phyloP scores from a whole-genome alignment of 2,797 vertebrate genomes.

The Pogoniulus pusillus region DNA sequence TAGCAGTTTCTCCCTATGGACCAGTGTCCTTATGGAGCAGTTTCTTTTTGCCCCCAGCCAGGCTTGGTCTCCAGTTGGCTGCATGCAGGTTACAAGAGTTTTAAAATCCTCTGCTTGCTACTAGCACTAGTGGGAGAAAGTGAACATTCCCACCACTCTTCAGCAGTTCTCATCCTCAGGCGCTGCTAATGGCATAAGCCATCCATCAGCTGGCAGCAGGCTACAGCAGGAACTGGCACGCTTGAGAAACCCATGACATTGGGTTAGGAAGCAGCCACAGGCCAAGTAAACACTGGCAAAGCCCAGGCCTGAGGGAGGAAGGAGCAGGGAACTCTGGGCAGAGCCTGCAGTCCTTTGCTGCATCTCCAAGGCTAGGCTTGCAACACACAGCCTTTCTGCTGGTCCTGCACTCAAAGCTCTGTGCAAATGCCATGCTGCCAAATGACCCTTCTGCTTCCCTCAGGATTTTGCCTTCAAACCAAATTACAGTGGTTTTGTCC shows the following conservation, averaged over 20 bases:
- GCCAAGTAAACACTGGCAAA: background rate
- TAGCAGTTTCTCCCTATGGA: background rate
- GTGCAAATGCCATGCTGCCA: background rate
- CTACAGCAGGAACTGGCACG: background rate
- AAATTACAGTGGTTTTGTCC: background rate
- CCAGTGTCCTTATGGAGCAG: background rate
- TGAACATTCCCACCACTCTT: constrained; percentile 49
- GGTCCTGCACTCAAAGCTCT: background rate
- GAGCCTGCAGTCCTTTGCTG: background rate
- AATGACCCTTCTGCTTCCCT: background rate
- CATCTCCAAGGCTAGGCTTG: background rate
- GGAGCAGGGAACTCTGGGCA: background rate
- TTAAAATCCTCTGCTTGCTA: background rate
- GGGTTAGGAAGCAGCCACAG: constrained; percentile 5
- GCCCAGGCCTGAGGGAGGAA: background rate
- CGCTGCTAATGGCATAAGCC: background rate
- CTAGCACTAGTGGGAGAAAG: background rate
- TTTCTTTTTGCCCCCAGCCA: background rate
- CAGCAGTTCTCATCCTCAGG: constrained; percentile 1
- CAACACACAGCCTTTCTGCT: background rate
- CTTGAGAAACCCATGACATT: background rate
- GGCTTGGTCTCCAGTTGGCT: background rate
- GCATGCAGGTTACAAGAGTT: background rate
- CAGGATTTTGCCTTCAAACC: background rate
- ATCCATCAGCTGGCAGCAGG: constrained; percentile 23